phyloP scores from a whole-genome alignment of 1,140 invertebrate genomes.

The Neotoxoptera formosana region DNA sequence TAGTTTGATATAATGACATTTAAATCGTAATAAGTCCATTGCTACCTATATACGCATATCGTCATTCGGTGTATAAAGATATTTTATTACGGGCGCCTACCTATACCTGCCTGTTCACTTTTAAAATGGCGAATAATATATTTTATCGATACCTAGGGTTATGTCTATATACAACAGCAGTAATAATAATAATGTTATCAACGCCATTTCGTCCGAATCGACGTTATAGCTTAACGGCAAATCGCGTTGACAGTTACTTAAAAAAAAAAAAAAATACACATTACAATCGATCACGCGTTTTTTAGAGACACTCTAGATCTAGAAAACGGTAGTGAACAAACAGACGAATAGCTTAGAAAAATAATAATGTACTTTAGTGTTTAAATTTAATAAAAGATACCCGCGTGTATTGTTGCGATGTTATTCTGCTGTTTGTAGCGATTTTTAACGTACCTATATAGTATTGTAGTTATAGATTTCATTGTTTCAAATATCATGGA shows the following conservation, averaged over 20 bases:
- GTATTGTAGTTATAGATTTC: too few relatives aligned
- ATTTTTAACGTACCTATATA: neutral
- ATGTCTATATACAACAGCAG: too few relatives aligned
- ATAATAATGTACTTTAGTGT: neutral
- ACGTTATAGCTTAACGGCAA: neutral
- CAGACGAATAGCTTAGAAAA: neutral
- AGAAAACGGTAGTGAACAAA: neutral
- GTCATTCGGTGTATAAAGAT: neutral
- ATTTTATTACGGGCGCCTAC: neutral
- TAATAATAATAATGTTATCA: neutral
- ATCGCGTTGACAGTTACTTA: neutral
- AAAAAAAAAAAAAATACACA: neutral
- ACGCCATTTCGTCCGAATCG: neutral
- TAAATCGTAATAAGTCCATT: conserved; percentile 14
- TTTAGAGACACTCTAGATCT: neutral
- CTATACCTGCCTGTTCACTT: neutral
- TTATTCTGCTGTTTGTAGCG: neutral
- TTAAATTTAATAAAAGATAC: neutral
- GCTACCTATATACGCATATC: too few relatives aligned
- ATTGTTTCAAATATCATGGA: neutral
- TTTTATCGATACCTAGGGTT: conserved; percentile 15
- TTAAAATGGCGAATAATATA: neutral
- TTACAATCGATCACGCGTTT: neutral
- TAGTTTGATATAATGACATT: conserved; percentile 14
- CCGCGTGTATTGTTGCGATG: neutral